phyloP scores from a whole-genome alignment of 2,888 invertebrate genomes.

The Drosophila bunnanda region DNA sequence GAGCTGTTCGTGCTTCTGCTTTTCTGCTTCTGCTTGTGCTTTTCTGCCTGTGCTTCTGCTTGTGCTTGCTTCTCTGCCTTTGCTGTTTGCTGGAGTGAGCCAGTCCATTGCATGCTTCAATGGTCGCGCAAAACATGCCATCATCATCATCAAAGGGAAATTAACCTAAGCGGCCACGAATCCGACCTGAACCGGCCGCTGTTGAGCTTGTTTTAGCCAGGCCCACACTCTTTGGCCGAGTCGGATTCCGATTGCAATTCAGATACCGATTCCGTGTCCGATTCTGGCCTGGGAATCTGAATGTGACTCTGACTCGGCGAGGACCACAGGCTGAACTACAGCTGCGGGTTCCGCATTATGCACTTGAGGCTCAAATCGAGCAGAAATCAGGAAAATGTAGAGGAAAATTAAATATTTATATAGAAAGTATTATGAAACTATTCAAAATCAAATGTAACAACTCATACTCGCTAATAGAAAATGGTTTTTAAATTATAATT shows the following conservation, averaged over 20 bases:
- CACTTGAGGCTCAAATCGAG: slow-evolving; percentile 6
- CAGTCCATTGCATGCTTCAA: slow-evolving; percentile 82
- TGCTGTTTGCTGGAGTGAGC: slow-evolving; percentile 62
- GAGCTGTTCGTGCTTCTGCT: slow-evolving; percentile 1
- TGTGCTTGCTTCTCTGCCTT: slow-evolving; percentile 9
- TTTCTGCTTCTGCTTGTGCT: slow-evolving; percentile 1
- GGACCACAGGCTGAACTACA: slow-evolving; percentile 20
- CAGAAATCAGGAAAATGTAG: neutral
- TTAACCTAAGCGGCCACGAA: slow-evolving; percentile 81
- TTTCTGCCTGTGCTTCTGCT: neutral
- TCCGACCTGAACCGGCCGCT: slow-evolving; percentile 35
- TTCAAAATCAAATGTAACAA: too few species aligned
- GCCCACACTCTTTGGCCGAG: slow-evolving; percentile 5
- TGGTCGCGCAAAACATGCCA: slow-evolving; percentile 79
- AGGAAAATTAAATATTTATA: neutral
- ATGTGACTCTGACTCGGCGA: slow-evolving; percentile 35
- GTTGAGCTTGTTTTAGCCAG: slow-evolving; percentile 30
- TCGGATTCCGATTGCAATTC: slow-evolving; percentile 2
- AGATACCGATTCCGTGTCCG: slow-evolving; percentile 29
- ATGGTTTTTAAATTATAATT: too few species aligned
- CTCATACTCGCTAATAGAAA: too few species aligned
- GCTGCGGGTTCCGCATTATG: slow-evolving; percentile 46
- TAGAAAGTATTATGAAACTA: neutral
- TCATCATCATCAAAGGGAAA: slow-evolving; percentile 80
- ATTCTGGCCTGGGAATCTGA: slow-evolving; percentile 8